Base-by-base conservation (phyloP, 2,113 vertebrate genomes). In the Mustela lutreola region DNA sequence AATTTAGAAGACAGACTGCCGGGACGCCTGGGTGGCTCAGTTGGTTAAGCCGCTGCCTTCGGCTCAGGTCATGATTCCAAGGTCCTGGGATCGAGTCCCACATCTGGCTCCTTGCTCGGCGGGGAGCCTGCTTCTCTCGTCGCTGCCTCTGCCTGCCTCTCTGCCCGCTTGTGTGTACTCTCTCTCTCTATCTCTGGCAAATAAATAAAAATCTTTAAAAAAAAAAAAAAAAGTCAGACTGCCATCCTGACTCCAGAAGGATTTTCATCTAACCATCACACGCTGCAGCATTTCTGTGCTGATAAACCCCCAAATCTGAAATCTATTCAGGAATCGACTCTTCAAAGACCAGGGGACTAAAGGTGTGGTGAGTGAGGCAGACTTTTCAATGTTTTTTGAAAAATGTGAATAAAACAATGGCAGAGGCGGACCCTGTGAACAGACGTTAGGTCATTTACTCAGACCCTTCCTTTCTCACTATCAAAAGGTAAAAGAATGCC, bases 251-350 rank as follows among this genome's bases (percentile, higher is more conserved):
- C 45, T 79, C 45, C 7, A 11, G 33, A 48, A 94, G 11, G 31
- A 22, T 42, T 53, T 11, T 58, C 36, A 5, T 39, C 2, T 26
- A 85, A 14, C 19, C 9, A 0, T 71, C 80, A 31, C 33, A 36
- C 0, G 2, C 28, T 3, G 15, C 7, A 85, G 26, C 4, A 0
- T 79, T 39, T 80, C 79, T 63, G 31, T 3, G 28, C 63, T 15
- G 22, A 36, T 45, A 7, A 62, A 87, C 15, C 48, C 21, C 42
- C 5, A 1, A 18, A 75, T 62, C 45, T 62, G 16, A 60, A 73
- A 31, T 42, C 53, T 45, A 63, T 48, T 33, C 39, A 2, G 5
- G 3, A 14, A 18, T 28, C 70, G 24, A 5, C 9, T 58, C 22
- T 42, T 76, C 15, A 31, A 58, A 81, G 53, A 73, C 45, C 15